Percentiles rank a stretch among this genome's conserved stretches.
Conservation (phyloP, 2,113 vertebrate genomes). For the Sardina pilchardus region DNA sequence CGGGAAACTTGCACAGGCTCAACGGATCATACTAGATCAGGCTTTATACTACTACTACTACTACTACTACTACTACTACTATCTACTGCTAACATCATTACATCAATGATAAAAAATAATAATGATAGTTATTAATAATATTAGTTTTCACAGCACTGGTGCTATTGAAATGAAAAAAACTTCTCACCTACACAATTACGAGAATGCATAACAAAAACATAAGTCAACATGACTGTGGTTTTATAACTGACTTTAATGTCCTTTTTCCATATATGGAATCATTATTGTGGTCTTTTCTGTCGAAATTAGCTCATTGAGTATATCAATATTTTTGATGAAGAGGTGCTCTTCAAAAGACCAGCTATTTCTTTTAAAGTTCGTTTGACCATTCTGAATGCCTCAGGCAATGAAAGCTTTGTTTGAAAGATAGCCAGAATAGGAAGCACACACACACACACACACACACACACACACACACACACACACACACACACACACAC, state of each 20-base stretch:
- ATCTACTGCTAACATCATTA: too few species aligned
- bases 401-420: not conserved
- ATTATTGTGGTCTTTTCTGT: not conserved
- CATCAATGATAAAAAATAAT: too few species aligned
- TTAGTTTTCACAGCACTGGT: not conserved
- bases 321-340: not conserved
- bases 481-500: slow-evolving; percentile 14
- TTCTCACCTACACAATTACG: not conserved
- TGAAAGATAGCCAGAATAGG: not conserved
- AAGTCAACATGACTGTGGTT: not conserved
- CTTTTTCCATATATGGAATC: not conserved
- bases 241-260: not conserved
- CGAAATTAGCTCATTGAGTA: not conserved
- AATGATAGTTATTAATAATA: too few species aligned
- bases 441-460: not conserved
- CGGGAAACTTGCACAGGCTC: not conserved
- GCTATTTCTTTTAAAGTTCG: not conserved
- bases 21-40: not conserved
- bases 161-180: not conserved
- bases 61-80: slow-evolving; percentile 14
- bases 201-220: not conserved
- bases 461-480: not conserved
- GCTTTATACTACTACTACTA: not conserved
- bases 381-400: not conserved
- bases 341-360: not conserved